Conservation (phyloP, 2,797 vertebrate species). For the Hephaestus fuliginosus region DNA sequence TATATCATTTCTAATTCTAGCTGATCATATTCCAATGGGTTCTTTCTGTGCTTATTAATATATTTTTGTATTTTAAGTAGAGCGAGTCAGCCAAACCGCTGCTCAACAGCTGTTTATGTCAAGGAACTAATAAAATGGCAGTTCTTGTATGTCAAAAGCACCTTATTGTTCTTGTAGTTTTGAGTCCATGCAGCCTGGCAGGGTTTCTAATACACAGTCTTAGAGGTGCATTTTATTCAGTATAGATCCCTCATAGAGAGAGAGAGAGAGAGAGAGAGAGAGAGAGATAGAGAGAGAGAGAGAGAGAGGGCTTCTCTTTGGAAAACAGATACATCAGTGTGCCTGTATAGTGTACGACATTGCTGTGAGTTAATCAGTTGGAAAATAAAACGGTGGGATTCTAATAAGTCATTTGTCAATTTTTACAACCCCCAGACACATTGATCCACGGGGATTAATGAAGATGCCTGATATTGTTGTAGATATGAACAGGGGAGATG, state of each 20-base stretch:
- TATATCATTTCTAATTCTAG: constrained; percentile 11
- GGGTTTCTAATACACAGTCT: constrained; percentile 57
- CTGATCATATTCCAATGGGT: constrained; percentile 34
- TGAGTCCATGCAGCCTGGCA: constrained; percentile 43
- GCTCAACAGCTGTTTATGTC: constrained; percentile 47
- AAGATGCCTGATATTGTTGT: constrained; percentile 88
- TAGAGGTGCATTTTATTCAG: constrained; percentile 61
- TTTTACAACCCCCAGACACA: constrained; percentile 89
- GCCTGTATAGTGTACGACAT: constrained; percentile 84
- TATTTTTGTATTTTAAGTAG: constrained; percentile 39
- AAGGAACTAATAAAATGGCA: constrained; percentile 52
- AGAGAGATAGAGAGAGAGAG: constrained; percentile 31
- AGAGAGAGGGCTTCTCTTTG: constrained; percentile 68
- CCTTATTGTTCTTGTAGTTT: constrained; percentile 47
- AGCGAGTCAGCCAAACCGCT: constrained; percentile 29
- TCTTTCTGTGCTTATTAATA: constrained; percentile 28
- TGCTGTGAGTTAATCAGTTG: constrained; percentile 88
- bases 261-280: constrained; percentile 31
- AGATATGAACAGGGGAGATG: constrained; percentile 86
- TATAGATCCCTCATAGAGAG: constrained; percentile 68
- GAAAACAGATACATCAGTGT: constrained; percentile 86
- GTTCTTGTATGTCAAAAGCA: constrained; percentile 50
- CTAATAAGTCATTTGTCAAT: constrained; percentile 91
- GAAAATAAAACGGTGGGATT: constrained; percentile 89
- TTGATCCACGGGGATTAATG: constrained; percentile 88